A percentile compares a stretch with the other conserved stretches of the same genome.
Conservation (phyloP, 2,113 vertebrate species). For the Polypterus bichir region DNA sequence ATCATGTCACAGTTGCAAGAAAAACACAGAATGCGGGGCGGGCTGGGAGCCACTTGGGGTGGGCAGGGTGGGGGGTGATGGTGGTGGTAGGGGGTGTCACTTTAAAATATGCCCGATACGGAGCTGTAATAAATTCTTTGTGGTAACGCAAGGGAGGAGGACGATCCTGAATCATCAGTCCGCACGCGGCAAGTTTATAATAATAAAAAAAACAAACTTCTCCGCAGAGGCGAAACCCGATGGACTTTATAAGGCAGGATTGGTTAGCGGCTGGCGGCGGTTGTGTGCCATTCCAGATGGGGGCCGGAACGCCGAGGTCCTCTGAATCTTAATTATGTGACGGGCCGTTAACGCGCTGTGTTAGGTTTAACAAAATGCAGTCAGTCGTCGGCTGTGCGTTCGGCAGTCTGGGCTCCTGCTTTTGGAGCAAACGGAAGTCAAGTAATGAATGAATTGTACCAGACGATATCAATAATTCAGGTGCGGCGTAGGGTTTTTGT, state of each 20-base stretch:
- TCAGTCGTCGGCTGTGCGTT: too few relatives aligned
- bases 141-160: constrained; percentile 19
- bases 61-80: too few relatives aligned
- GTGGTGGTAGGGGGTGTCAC: constrained; percentile 12
- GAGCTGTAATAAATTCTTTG: constrained; percentile 29
- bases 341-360: too few relatives aligned
- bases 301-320: not conserved
- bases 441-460: too few relatives aligned
- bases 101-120: constrained; percentile 39
- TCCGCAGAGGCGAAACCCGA: not conserved
- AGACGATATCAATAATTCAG: too few relatives aligned
- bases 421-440: too few relatives aligned
- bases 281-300: not conserved
- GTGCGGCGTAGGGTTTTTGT: too few relatives aligned
- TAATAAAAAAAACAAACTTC: constrained; percentile 7
- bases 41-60: constrained; percentile 21
- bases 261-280: not conserved
- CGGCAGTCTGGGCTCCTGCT: too few relatives aligned
- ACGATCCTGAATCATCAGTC: constrained; percentile 14
- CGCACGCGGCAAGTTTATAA: constrained; percentile 10
- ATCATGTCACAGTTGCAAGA: constrained; percentile 28
- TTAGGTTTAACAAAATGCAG: too few relatives aligned
- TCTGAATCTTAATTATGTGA: not conserved
- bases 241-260: not conserved
- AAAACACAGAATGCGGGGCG: constrained; percentile 22